phyloP scores from a whole-genome alignment of 2,113 vertebrate genomes.

The Tinamus guttatus region DNA sequence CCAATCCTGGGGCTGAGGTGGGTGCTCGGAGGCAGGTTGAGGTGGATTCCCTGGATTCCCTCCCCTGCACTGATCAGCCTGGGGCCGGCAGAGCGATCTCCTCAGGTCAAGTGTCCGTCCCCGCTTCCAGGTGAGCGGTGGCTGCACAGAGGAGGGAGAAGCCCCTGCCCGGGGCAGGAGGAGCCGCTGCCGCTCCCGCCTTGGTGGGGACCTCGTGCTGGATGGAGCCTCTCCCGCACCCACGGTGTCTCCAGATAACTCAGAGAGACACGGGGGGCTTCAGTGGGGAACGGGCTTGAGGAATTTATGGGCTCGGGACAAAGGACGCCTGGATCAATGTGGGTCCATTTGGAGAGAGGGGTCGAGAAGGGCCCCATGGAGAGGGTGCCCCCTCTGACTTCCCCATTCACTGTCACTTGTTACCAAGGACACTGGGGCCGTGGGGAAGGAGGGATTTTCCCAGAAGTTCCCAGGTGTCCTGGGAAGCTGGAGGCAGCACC shows the following conservation, averaged over 20 bases:
- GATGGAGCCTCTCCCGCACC: neutral
- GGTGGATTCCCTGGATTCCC: neutral
- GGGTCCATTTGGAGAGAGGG: neutral
- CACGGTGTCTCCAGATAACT: neutral
- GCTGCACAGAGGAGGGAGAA: neutral
- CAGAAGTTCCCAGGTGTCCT: fast-evolving
- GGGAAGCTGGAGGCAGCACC: fast-evolving
- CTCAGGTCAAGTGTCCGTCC: no score
- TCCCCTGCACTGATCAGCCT: neutral
- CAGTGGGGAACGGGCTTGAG: neutral
- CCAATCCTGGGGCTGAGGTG: neutral
- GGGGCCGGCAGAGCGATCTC: no score
- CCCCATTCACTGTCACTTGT: fast-evolving
- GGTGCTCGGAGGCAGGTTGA: neutral
- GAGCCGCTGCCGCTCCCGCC: neutral
- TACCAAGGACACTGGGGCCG: neutral
- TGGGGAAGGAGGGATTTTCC: neutral
- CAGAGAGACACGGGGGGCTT: fast-evolving
- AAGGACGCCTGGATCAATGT: fast-evolving
- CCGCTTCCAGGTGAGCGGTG: no score
- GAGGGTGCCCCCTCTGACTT: neutral
- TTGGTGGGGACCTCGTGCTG: neutral
- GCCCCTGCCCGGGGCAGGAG: neutral
- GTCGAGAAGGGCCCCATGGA: fast-evolving
- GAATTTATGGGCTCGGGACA: fast-evolving